These are phyloP conservation scores for Diaprepes abbreviatus DNA, from an alignment of 2,888 invertebrate genomes.

Conservation along the genomic window DNA sequence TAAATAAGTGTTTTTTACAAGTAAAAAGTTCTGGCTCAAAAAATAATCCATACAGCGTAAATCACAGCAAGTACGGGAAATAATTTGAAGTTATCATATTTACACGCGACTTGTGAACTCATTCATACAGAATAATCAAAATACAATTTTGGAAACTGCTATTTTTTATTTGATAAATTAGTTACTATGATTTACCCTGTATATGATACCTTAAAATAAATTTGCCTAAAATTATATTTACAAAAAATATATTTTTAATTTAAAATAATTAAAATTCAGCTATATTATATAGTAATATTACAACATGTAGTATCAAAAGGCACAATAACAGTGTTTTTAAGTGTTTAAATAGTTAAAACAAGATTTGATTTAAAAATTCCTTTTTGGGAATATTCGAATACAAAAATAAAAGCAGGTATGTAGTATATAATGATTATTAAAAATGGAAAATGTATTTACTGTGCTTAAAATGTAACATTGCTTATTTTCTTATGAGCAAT, in stretches of 20 bases:
- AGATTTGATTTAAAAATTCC: neutral
- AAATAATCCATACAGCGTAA: neutral
- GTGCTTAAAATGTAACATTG: no score
- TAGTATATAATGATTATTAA: no score
- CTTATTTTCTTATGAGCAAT: no score
- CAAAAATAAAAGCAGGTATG: no score
- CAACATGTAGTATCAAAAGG: constrained; percentile 33
- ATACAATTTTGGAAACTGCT: neutral
- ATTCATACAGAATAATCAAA: neutral
- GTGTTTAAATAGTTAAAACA: neutral
- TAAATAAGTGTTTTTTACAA: constrained; percentile 25
- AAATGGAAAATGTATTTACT: no score
- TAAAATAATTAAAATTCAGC: constrained; percentile 32
- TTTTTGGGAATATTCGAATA: no score
- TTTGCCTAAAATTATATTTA: constrained; percentile 24
- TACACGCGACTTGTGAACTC: neutral
- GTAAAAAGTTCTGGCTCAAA: constrained; percentile 6
- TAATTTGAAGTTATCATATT: neutral
- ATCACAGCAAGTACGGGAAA: neutral
- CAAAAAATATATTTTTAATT: constrained; percentile 30
- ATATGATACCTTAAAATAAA: neutral
- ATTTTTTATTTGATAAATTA: no score
- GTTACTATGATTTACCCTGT: neutral
- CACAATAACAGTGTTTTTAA: constrained; percentile 23
- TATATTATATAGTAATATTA: constrained; percentile 31